phyloP scores from a whole-genome alignment of 2,888 invertebrate genomes.

The Parnassius smintheus region DNA sequence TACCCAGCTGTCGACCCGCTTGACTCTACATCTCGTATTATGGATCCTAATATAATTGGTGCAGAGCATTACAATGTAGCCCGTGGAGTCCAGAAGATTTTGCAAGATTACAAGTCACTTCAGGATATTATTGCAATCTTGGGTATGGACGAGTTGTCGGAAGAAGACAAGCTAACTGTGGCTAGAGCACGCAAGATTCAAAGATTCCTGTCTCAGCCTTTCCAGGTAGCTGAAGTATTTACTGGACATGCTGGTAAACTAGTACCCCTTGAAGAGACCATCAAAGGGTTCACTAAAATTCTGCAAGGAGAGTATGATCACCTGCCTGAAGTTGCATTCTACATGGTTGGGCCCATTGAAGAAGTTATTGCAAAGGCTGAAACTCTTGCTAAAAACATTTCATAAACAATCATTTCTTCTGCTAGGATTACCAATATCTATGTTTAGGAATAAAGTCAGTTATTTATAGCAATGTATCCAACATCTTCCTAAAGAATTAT shows the following conservation, averaged over 20 bases:
- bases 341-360: conserved; percentile 96
- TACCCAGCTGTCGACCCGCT: conserved; percentile 98
- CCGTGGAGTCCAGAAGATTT: conserved; percentile 94
- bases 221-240: conserved; percentile 96
- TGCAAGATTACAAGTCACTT: conserved; percentile 90
- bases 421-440: conserved; percentile 12
- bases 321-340: conserved; percentile 93
- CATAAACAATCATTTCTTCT: conserved; percentile 33
- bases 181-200: conserved; percentile 95
- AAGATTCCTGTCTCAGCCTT: conserved; percentile 82
- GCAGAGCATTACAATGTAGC: conserved; percentile 94
- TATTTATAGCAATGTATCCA: conserved; percentile 21
- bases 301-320: conserved; percentile 90
- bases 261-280: conserved; percentile 92
- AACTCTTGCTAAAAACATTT: conserved; percentile 81
- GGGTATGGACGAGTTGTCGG: conserved; percentile 92
- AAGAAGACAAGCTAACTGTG: conserved; percentile 96
- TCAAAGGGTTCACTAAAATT: conserved; percentile 93
- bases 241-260: conserved; percentile 94
- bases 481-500: conserved; percentile 17
- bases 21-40: conserved; percentile 96
- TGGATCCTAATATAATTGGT: conserved; percentile 96
- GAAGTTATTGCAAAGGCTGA: conserved; percentile 93
- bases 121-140: conserved; percentile 96
- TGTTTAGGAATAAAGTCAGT: conserved; percentile 16